Evolutionary conservation across 2,888 invertebrate species (phyloP), one percentile per base, ranked within the genome.

Genomic region (Andrena hattorfiana): DNA sequence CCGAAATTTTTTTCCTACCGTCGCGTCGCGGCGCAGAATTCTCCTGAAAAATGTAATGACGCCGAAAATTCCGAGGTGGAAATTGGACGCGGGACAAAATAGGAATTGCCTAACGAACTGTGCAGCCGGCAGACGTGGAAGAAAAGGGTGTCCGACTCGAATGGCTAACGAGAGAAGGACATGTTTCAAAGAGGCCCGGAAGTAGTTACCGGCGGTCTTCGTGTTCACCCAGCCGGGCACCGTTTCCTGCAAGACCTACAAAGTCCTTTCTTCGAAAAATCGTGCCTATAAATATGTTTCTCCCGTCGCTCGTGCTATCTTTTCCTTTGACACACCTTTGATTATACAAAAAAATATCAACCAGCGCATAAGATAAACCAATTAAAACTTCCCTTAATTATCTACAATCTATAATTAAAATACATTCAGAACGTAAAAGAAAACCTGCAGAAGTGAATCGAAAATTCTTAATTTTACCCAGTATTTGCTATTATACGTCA

Each of bases 71-170:
- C 59, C 51, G 73, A 35, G 63, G 68, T 63, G 51, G 67, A 67
- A 77, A 76, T 79, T 87, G 89, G 84, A 88, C 88, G 77, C 86
- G 91, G 90, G 90, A 91, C 91, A 90, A 92, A 90, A 91, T 86
- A 86, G 84, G 64, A 83, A 85, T 89, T 89, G 90, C 87, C 89
- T 91, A 93, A 93, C 91, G 92, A 93, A 93, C 92, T 88, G 90
- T 91, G 79, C 83, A 80, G 84, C 79, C 87, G 88, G 85, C 73
- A 42, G 59, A 77, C 68, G 28, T 62, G 84, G 74, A 80, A 84
- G 84, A 85, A 86, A 83, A 79, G 72, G 72, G 72, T 64, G 79
- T 84, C 79, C 81, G 81, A 72, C 82, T 80, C 83, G 83, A 86
- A 84, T 83, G 76, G 77, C 85, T 89, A 89, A 89, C 87, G 89